These are phyloP conservation scores for Drosophila aldrichi DNA, from an alignment of 2,888 invertebrate species.

Conservation along the genomic window DNA sequence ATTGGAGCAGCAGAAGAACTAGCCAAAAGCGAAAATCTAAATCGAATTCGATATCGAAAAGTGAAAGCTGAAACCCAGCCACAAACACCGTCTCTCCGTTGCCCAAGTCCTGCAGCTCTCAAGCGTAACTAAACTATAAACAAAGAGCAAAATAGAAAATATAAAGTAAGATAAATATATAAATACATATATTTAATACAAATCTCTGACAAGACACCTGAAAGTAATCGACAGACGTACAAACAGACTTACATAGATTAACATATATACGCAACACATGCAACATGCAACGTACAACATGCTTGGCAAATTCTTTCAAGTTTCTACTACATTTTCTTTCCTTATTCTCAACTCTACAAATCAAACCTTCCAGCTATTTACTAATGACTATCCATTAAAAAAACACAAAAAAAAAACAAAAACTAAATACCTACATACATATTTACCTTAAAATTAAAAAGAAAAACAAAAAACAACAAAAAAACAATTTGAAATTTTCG, in stretches of 20 bases:
- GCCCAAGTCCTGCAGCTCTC: constrained; percentile 9
- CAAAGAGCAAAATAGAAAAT: neutral
- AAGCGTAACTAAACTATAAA: constrained; percentile 6
- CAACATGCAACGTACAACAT: constrained; percentile 21
- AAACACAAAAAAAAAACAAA: too few species aligned
- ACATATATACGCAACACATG: constrained; percentile 4
- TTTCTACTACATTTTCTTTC: constrained; percentile 19
- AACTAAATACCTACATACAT: constrained; percentile 12
- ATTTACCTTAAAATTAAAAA: constrained; percentile 22
- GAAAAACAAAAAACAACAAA: neutral
- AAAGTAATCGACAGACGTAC: neutral
- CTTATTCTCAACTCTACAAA: constrained; percentile 46
- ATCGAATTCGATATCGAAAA: neutral
- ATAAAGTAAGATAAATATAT: constrained; percentile 5
- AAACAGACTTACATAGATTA: constrained; percentile 1
- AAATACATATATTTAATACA: neutral
- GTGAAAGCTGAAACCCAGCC: neutral
- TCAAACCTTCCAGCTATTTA: constrained; percentile 54
- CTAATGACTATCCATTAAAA: constrained; percentile 38
- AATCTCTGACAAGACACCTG: constrained; percentile 5
- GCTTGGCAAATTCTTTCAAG: constrained; percentile 31
- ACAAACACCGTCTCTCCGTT: constrained; percentile 9
- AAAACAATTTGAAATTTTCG: constrained; percentile 13
- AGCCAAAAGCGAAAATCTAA: neutral
- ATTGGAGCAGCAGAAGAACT: neutral